Percentiles rank a stretch among this genome's conserved stretches.
Conservation (phyloP, 2,113 vertebrate species). For the Circaetus cinerascens region DNA sequence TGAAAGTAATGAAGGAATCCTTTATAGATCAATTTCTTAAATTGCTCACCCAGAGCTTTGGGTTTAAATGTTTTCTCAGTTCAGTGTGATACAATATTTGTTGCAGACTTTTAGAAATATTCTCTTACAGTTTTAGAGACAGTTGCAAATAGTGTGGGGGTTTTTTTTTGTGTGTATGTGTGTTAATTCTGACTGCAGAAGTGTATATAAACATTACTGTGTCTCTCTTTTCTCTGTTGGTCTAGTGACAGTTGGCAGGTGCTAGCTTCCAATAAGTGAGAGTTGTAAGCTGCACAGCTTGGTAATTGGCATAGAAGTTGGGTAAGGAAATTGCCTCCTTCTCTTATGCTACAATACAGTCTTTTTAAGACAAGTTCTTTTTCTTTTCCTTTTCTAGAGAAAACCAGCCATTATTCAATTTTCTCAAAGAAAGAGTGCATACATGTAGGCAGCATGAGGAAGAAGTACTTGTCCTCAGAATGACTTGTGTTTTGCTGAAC, state of each 20-base stretch:
- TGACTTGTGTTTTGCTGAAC: not conserved
- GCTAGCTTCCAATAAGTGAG: not conserved
- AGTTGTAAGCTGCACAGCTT: constrained; percentile 33
- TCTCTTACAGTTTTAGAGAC: not conserved
- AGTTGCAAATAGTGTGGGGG: not conserved
- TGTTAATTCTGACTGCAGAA: not conserved
- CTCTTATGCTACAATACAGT: not conserved
- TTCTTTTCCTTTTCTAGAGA: not conserved
- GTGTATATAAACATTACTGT: not conserved
- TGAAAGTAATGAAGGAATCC: not conserved
- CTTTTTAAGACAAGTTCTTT: constrained; percentile 12
- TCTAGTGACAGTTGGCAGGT: constrained; percentile 49
- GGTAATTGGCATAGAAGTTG: constrained; percentile 39
- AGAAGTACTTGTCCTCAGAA: not conserved
- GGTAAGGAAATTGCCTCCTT: constrained; percentile 34
- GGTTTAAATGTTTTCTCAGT: not conserved
- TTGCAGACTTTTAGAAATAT: not conserved
- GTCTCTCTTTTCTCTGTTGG: not conserved
- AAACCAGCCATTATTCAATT: not conserved
- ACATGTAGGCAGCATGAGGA: not conserved
- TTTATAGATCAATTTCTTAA: not conserved
- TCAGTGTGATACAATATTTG: not conserved
- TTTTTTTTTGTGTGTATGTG: not conserved
- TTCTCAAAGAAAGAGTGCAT: not conserved
- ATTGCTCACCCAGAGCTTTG: not conserved